Conservation (phyloP, 2,888 invertebrate genomes). For the Megalurothrips usitatus region DNA sequence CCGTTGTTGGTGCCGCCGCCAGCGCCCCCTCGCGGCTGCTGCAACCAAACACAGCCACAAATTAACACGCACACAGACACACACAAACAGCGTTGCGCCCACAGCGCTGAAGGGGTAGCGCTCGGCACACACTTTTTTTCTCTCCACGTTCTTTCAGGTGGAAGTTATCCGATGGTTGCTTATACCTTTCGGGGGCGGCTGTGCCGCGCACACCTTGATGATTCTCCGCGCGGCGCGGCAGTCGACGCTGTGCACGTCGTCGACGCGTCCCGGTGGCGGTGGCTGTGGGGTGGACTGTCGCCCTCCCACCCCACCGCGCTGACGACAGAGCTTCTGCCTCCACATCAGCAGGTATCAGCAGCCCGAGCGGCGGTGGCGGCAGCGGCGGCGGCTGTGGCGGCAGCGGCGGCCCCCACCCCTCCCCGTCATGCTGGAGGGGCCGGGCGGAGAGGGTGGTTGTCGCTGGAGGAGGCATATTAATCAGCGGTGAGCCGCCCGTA, state of each 20-base stretch:
- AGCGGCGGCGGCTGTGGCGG: background rate
- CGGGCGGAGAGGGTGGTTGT: background rate
- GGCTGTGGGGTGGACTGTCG: background rate
- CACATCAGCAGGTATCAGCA: constrained; percentile 24
- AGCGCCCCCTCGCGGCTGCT: background rate
- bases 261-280: background rate
- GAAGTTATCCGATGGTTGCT: too few species aligned
- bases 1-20: too few species aligned
- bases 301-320: background rate
- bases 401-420: background rate
- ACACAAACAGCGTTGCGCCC: background rate
- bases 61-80: background rate
- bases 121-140: too few species aligned
- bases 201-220: too few species aligned
- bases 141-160: too few species aligned
- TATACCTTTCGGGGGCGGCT: too few species aligned
- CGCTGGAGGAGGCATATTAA: background rate
- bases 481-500: background rate
- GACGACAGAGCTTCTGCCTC: constrained; percentile 20
- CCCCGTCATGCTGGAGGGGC: background rate
- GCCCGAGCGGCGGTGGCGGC: background rate
- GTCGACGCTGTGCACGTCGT: too few species aligned
- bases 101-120: too few species aligned
- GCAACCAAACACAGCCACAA: background rate
- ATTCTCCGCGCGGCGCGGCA: too few species aligned